phyloP scores from a whole-genome alignment of 2,113 vertebrate genomes.

The Varanus salvator region DNA sequence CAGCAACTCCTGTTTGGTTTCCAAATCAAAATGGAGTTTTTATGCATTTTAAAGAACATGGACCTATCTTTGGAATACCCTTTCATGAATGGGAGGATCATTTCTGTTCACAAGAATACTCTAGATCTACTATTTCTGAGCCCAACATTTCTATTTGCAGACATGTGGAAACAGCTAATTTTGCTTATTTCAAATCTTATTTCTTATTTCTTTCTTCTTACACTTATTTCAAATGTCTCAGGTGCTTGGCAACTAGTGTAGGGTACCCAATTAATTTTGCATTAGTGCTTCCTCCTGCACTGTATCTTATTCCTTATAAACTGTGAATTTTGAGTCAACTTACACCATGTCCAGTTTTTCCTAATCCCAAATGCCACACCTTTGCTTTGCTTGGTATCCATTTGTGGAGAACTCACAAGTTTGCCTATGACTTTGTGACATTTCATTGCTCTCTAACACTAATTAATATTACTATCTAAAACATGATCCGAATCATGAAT shows the following conservation, averaged over 20 bases:
- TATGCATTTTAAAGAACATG: not conserved
- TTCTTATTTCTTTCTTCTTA: too few species aligned
- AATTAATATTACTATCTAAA: not conserved
- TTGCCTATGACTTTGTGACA: not conserved
- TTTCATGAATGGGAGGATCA: too few species aligned
- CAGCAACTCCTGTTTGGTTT: not conserved
- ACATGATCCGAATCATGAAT: not conserved
- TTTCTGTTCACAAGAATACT: too few species aligned
- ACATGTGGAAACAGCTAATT: not conserved
- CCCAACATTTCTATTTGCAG: not conserved
- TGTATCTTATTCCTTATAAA: not conserved
- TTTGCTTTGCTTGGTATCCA: not conserved
- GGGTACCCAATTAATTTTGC: not conserved
- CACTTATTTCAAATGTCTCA: too few species aligned
- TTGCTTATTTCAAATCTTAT: not conserved
- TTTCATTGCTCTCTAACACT: not conserved
- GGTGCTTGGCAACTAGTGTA: not conserved
- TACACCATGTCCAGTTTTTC: not conserved
- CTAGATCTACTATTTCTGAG: too few species aligned
- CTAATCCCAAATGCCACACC: not conserved
- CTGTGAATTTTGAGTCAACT: not conserved
- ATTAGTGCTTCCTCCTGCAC: too few species aligned
- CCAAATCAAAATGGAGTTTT: not conserved
- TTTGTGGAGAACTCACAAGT: not conserved
- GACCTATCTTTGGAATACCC: not conserved